Evolutionary conservation across 2,797 vertebrate genomes (phyloP), one percentile per base, ranked within the genome.

Genomic region (Macrochelys suwanniensis): DNA sequence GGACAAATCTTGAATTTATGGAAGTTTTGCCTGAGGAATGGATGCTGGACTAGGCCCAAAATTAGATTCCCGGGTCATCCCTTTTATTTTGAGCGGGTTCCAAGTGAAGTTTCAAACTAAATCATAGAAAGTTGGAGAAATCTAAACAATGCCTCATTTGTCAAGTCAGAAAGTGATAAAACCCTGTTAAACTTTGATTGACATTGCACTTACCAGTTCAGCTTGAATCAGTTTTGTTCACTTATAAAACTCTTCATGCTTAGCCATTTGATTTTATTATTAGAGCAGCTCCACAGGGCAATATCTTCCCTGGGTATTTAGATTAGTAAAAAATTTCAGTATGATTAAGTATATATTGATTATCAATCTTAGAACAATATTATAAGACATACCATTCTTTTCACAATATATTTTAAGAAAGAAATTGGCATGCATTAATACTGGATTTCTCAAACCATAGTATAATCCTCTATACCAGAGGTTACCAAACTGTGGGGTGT

Each of bases 191-290:
- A 33, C 74, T 89, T 89, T 95, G 42, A 80, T 87, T 88, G 50
- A 82, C 85, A 81, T 85, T 50, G 81, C 4, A 13, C 7, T 79
- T 11, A 25, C 77, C n/a, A 74, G 79, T 59, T 90, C 11, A 78
- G 59, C 50, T 89, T 84, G 23, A 21, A 78, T 82, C 68, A 80
- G 11, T 80, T 89, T 87, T 21, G 28, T 21, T 68, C 54, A 80
- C 51, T 81, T 61, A 89, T 77, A 86, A 94, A 95, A 61, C 25
- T 28, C 15, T 6, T 89, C 26, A 76, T 12, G 26, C 2, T 84
- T 90, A 86, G 28, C 9, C 65, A 79, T 19, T 57, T 92, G 49
- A 83, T 90, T 93, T 92, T 88, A 53, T 89, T 79, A 76, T 37
- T 7, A 3, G 2, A 68, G 10, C 61, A 89, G 51, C 10, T 89